Base-by-base conservation (phyloP, 2,113 vertebrate species). In the Leptosomus discolor region DNA sequence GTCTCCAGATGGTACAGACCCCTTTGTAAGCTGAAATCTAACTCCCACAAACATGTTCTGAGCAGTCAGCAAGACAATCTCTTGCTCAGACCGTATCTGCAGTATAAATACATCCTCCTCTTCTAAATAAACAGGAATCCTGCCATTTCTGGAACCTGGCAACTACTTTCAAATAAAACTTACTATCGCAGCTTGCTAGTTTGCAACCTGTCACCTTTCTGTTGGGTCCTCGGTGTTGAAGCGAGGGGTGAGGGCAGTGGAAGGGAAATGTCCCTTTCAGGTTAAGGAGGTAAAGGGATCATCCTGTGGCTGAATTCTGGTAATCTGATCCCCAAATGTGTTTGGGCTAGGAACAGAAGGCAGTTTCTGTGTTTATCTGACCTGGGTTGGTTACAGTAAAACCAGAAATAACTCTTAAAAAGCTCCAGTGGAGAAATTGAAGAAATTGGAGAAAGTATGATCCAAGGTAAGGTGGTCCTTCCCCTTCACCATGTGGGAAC, bases 121-220 rank as follows among this genome's bases (percentile, higher is more conserved):
- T 96, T 94, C 84, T 87, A 95, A 91, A 94, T 80, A 95, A 94
- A 92, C 34, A 46, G 87, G 84, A 94, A 91, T 94, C 53, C 57
- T 95, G 92, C 94, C 94, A 94, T 78, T 86, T 81, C 89, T 92
- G 91, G 86, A 91, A 85, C 74, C 91, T 90, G 95, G 87, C 91
- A 89, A 76, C 74, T 85, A 83, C 78, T 88, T 94, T 82, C 79
- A 79, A 64, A 93, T 95, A 45, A 79, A 90, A 85, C 84, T 94
- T 88, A 76, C 36, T 82, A 8, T 64, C 0, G 0, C 36, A 69
- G 65, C 69, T 94, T 81, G 77, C 69, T 91, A 27, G 85, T 94
- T 89, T 81, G 76, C 68, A 84, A 82, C 73, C 76, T 64, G 30
- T 74, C 1, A 8, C 64, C 83, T 73, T 0, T 74, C 27, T 64